phyloP scores from a whole-genome alignment of 53 echinoderm and acorn worm species.

The Apostichopus leukothele region DNA sequence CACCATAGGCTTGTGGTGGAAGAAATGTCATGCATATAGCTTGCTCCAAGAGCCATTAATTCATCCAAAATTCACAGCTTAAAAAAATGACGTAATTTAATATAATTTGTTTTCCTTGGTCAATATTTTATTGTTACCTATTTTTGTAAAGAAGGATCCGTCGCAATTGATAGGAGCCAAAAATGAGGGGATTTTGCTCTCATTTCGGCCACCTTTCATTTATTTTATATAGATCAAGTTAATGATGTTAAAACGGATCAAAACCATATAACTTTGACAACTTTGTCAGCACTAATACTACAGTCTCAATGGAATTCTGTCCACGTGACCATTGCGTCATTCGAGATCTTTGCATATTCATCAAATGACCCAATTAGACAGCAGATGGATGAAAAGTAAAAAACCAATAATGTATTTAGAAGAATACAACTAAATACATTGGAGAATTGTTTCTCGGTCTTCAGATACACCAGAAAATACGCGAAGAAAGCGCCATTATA shows the following conservation, averaged over 20 bases:
- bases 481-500: neutral
- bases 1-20: slow-evolving; percentile 33
- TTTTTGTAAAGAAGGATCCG: no score
- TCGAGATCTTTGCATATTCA: neutral
- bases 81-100: neutral
- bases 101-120: no score
- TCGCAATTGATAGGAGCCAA: no score
- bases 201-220: no score
- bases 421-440: no score
- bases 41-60: slow-evolving; percentile 17
- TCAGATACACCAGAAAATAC: neutral
- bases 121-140: no score
- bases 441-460: no score
- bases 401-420: neutral
- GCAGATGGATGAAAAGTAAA: neutral
- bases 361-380: neutral
- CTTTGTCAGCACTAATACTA: neutral
- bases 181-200: no score
- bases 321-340: neutral
- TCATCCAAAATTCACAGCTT: neutral
- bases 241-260: no score
- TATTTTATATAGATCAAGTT: no score
- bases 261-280: no score
- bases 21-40: slow-evolving; percentile 31
- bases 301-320: neutral